phyloP scores from a whole-genome alignment of 92 coral and sea anemone species.

The Isaurus tuberculatus region DNA sequence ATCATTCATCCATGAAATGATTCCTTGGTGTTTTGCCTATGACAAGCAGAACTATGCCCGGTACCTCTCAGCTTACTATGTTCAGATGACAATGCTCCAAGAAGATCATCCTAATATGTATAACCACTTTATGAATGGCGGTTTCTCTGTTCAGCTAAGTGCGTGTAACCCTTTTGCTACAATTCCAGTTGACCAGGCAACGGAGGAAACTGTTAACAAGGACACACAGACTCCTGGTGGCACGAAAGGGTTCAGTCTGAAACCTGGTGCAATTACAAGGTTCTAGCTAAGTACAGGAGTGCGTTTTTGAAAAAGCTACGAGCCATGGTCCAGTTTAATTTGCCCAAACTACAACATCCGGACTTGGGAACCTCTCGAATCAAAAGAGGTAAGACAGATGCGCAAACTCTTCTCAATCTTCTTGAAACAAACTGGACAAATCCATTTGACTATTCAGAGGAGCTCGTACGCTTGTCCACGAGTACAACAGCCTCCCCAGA shows the following conservation, averaged over 20 bases:
- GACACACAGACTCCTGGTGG: conserved; percentile 72
- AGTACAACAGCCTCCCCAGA: conserved; percentile 62
- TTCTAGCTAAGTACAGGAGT: conserved; percentile 68
- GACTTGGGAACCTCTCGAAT: conserved; percentile 49
- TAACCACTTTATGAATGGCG: conserved; percentile 51
- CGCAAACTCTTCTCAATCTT: conserved; percentile 34
- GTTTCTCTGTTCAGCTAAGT: conserved; percentile 59
- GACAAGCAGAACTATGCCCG: conserved; percentile 56
- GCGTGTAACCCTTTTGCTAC: conserved; percentile 46
- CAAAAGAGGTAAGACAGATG: conserved; percentile 53
- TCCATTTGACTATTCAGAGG: conserved; percentile 59
- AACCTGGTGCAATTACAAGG: conserved; percentile 69
- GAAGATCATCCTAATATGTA: conserved; percentile 56
- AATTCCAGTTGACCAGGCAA: conserved; percentile 68
- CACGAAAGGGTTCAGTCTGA: conserved; percentile 68
- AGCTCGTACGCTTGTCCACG: conserved; percentile 58
- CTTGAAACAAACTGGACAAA: conserved; percentile 48
- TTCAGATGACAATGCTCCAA: conserved; percentile 60
- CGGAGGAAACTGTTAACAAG: conserved; percentile 72
- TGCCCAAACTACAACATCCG: conserved; percentile 26
- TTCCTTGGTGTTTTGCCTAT: conserved; percentile 63
- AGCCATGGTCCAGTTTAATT: conserved; percentile 64
- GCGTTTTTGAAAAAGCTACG: conserved; percentile 55
- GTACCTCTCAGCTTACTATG: conserved; percentile 50
- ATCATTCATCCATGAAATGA: conserved; percentile 49